Percentiles rank a stretch among this genome's conserved stretches.
phyloP scores from a whole-genome alignment of 2,797 vertebrate species.

The Loris lydekkerianus region DNA sequence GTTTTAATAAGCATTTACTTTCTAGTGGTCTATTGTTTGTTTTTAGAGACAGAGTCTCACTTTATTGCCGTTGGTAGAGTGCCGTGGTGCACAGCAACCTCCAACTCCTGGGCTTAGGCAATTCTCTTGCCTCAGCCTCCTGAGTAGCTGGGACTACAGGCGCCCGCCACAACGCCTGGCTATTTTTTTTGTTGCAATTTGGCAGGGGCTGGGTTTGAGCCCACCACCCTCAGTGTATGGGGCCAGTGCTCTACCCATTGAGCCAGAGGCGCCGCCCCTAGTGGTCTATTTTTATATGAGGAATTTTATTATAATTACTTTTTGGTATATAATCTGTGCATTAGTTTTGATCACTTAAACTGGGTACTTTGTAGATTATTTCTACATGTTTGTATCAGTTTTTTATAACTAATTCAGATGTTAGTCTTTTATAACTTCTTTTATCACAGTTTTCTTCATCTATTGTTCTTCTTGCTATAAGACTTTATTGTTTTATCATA shows the following conservation, averaged over 20 bases:
- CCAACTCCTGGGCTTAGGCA: no score
- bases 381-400: slow-evolving; percentile 34
- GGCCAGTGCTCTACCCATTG: no score
- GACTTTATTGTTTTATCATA: slow-evolving; percentile 25
- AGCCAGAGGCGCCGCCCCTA: no score
- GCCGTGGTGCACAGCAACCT: no score
- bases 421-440: slow-evolving; percentile 39
- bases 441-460: slow-evolving; percentile 20
- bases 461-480: neutral
- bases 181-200: no score
- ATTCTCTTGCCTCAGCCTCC: no score
- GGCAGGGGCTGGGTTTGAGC: no score
- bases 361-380: slow-evolving; percentile 49
- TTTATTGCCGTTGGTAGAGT: no score
- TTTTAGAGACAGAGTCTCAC: no score
- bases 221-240: no score
- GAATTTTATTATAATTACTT: slow-evolving; percentile 57
- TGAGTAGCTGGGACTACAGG: no score
- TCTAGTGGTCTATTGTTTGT: neutral
- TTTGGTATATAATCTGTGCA: slow-evolving; percentile 38
- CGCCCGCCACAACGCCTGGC: no score
- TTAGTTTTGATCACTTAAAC: slow-evolving; percentile 42
- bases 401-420: slow-evolving; percentile 59
- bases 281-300: slow-evolving; percentile 46
- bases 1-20: slow-evolving; percentile 46